phyloP scores from a whole-genome alignment of 2,113 vertebrate species.

The Gopherus evgoodei region DNA sequence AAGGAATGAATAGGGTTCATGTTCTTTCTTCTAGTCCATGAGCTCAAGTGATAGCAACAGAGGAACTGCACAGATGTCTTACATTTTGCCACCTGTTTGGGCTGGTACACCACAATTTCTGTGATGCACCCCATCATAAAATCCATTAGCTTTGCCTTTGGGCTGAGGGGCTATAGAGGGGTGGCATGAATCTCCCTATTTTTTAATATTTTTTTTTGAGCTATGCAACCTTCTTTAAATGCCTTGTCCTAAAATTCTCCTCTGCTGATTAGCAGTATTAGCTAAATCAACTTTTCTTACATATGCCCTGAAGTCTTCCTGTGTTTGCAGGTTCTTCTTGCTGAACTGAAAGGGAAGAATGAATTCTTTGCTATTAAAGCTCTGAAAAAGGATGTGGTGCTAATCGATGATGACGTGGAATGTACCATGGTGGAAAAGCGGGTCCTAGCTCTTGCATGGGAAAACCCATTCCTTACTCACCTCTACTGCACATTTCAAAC shows the following conservation, averaged over 20 bases:
- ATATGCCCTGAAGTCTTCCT: rapidly evolving
- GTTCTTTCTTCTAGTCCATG: not conserved
- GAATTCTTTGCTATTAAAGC: slow-evolving; percentile 96
- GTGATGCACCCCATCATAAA: not conserved
- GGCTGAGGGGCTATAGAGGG: not conserved
- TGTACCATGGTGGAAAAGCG: slow-evolving; percentile 99
- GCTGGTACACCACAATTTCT: not conserved
- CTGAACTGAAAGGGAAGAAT: slow-evolving; percentile 91
- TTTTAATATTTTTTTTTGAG: not conserved
- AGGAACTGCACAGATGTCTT: not conserved
- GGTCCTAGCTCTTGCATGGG: slow-evolving; percentile 94
- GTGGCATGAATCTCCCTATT: not conserved
- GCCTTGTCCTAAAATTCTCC: not conserved
- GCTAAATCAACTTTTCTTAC: not conserved
- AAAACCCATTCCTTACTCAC: slow-evolving; percentile 97
- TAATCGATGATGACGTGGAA: slow-evolving; percentile 98
- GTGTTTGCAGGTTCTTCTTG: slow-evolving; percentile 88
- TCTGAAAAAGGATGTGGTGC: slow-evolving; percentile 98
- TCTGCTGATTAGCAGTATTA: not conserved
- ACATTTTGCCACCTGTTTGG: not conserved
- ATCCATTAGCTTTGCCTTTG: not conserved
- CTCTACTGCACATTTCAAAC: slow-evolving; percentile 96
- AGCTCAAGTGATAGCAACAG: not conserved
- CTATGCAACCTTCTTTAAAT: not conserved
- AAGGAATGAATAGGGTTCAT: not conserved